Evolutionary conservation across 2,888 invertebrate species (phyloP).

Genomic region (Drosophila melanocephala): DNA sequence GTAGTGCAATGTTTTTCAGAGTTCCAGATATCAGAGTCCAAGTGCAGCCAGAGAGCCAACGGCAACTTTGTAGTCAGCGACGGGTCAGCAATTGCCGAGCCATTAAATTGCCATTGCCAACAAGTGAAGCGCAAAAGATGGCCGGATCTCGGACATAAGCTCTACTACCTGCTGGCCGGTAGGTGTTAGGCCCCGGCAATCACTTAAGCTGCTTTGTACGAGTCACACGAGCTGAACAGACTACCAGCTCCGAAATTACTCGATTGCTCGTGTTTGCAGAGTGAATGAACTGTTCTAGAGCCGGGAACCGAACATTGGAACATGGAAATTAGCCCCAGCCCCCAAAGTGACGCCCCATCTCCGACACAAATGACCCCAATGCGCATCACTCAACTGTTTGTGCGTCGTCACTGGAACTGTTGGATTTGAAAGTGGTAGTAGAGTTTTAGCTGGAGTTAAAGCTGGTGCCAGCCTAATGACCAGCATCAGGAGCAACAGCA

Average conservation of each 20-base stretch:
- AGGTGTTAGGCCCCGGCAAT: slow-evolving; percentile 59
- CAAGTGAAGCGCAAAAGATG: slow-evolving; percentile 48
- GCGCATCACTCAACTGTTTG: slow-evolving; percentile 80
- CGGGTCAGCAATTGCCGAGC: slow-evolving; percentile 70
- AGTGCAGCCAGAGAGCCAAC: slow-evolving; percentile 40
- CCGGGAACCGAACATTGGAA: slow-evolving; percentile 48
- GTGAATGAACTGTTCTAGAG: slow-evolving; percentile 50
- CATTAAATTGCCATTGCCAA: slow-evolving; percentile 72
- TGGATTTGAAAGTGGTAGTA: not conserved
- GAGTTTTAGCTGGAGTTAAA: slow-evolving; percentile 9
- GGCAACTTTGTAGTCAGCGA: slow-evolving; percentile 54
- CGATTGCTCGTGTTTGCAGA: slow-evolving; percentile 31
- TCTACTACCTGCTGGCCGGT: slow-evolving; percentile 30
- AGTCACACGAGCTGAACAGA: slow-evolving; percentile 27
- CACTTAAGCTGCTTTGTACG: slow-evolving; percentile 58
- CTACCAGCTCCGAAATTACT: slow-evolving; percentile 48
- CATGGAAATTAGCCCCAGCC: slow-evolving; percentile 69
- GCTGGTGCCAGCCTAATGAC: slow-evolving; percentile 44
- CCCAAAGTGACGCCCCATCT: slow-evolving; percentile 71
- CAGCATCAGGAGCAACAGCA: slow-evolving; percentile 48
- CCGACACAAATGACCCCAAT: slow-evolving; percentile 80
- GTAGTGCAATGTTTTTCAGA: slow-evolving; percentile 23
- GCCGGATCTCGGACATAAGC: slow-evolving; percentile 17
- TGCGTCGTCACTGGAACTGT: slow-evolving; percentile 45
- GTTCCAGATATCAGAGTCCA: slow-evolving; percentile 43